Evolutionary conservation across 2,888 invertebrate genomes (phyloP), one percentile per base, ranked within the genome.

Genomic region (Xestia sexstrigata): DNA sequence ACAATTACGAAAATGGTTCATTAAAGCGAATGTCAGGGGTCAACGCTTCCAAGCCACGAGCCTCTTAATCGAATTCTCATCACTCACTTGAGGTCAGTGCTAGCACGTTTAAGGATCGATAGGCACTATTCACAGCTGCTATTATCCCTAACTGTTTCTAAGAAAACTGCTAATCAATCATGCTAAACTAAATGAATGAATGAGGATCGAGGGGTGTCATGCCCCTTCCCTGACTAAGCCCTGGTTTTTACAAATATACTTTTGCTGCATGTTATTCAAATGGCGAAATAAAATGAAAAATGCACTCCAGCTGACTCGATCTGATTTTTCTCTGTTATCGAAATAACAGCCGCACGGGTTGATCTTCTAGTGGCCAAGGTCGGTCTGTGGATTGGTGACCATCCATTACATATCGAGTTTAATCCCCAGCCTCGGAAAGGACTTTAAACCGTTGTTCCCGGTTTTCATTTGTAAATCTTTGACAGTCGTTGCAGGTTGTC

Each of bases 11-110:
- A 45, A 71, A 67, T 58, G 20, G 39, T 17, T 39, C 55, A 8
- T 63, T 47, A 30, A 67, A n/a, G 67, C 26, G 39, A 72, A 72
- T 42, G 79, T 49, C 72, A 72, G 20, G 45, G 60, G 74, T 60
- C 47, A 73, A 39, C 60, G 42, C n/a, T 15, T 42, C 13, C 7
- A 5, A 23, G 74, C 15, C 75, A 63, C 75, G 62, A 63, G 30
- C 20, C 3, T 23, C 42, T 7, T 42, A 63, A 74, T 52, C 52
- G 20, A 52, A 6, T 15, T 15, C 15, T 9, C 42, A 52, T 45
- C 62, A 45, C 23, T 20, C 15, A 68, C 42, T 39, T 30, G 30
- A 67, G 42, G 47, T 55, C 39, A 58, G 58, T 76, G 52, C 45
- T 17, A 52, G 30, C 39, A 49, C 35, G 47, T n/a, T n/a, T 55